Percentiles rank a stretch among this genome's conserved stretches.
phyloP scores from a whole-genome alignment of 2,797 vertebrate genomes.

The Typhlichthys eigenmanni region DNA sequence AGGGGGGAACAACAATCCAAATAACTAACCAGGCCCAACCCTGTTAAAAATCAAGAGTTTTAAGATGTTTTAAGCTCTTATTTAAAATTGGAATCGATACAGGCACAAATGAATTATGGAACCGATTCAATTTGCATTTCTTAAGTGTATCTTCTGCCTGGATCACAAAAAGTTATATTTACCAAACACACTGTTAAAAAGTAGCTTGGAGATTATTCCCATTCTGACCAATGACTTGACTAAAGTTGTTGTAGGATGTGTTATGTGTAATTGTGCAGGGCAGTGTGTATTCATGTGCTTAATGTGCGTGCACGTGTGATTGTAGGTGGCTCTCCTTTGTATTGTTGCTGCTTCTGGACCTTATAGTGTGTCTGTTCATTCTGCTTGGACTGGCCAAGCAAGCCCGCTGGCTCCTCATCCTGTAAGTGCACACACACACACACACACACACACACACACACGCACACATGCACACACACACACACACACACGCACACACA shows the following conservation, averaged over 20 bases:
- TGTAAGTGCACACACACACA: conserved; percentile 77
- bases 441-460: conserved; percentile 25
- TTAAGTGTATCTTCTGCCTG: no score
- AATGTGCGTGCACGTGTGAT: conserved; percentile 20
- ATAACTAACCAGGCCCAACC: no score
- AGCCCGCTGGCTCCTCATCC: conserved; percentile 89
- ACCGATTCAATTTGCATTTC: no score
- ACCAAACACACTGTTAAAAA: no score
- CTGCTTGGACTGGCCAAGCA: conserved; percentile 90
- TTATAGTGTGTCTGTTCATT: conserved; percentile 90
- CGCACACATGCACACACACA: background rate
- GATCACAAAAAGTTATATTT: no score
- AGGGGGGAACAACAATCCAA: no score
- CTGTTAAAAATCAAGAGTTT: no score
- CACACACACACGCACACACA: no score
- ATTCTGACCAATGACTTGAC: background rate
- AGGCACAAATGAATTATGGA: no score
- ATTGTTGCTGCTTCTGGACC: conserved; percentile 85
- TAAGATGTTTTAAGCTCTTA: no score
- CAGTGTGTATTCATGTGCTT: background rate
- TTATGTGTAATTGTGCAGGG: background rate
- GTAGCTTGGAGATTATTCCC: no score
- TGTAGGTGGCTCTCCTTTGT: conserved; percentile 89
- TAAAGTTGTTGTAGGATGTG: background rate
- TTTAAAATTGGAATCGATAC: no score